Conservation (phyloP, 1,140 invertebrate species). For the Rhopalosiphum padi region DNA sequence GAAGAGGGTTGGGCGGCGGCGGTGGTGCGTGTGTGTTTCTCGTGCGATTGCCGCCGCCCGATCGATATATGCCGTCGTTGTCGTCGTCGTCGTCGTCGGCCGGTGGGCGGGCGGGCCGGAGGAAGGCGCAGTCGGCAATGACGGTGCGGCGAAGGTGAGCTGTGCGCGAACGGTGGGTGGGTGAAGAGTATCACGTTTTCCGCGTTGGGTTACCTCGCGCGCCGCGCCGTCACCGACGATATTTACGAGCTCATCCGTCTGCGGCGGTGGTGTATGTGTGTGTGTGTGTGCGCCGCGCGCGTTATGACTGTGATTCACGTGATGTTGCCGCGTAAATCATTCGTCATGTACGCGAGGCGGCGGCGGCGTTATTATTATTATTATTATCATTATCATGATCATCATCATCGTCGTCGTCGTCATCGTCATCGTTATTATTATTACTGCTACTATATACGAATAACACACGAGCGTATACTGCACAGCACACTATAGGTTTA, state of each 20-base stretch:
- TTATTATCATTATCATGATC: neutral
- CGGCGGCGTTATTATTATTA: neutral
- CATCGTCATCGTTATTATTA: neutral
- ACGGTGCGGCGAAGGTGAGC: neutral
- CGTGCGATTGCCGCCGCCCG: constrained; percentile 47
- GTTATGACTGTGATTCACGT: constrained; percentile 44
- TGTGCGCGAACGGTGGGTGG: neutral
- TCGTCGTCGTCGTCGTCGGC: neutral
- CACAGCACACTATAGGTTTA: neutral
- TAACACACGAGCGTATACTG: neutral
- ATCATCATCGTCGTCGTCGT: neutral
- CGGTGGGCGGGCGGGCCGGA: neutral
- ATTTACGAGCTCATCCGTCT: constrained; percentile 47
- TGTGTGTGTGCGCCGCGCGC: neutral
- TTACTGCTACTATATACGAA: neutral
- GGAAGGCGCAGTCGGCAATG: neutral
- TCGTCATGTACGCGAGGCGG: constrained; percentile 23
- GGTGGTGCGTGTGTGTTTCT: constrained; percentile 36
- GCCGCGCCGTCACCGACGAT: constrained; percentile 12
- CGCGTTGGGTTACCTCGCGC: neutral
- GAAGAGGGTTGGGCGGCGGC: constrained; percentile 23
- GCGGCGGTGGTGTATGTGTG: too few species aligned
- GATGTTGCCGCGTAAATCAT: constrained; percentile 39
- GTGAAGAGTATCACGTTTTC: constrained; percentile 41
- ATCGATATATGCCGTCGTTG: constrained; percentile 28